Conservation (phyloP, 1,140 invertebrate species). For the Drosophila athabasca region DNA sequence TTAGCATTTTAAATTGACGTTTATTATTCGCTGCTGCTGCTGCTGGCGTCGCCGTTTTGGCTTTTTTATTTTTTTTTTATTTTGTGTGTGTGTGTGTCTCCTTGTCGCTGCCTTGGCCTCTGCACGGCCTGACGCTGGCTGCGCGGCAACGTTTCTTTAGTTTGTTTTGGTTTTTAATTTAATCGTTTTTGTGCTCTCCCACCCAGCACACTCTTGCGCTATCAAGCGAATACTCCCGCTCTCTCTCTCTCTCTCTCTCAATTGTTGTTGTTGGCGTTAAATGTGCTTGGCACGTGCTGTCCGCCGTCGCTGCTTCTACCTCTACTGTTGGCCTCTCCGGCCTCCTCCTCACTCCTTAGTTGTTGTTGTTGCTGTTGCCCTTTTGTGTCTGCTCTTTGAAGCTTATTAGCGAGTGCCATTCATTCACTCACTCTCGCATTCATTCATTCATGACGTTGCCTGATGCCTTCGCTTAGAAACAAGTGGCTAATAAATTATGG, state of each 20-base stretch:
- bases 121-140: conserved; percentile 19
- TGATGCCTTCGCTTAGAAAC: conserved; percentile 68
- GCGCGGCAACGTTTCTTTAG: conserved; percentile 69
- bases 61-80: conserved; percentile 47
- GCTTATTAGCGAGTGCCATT: conserved; percentile 79
- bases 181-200: conserved; percentile 71
- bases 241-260: conserved; percentile 30
- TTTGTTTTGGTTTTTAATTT: conserved; percentile 82
- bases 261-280: conserved; percentile 74
- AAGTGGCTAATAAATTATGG: conserved; percentile 81
- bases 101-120: conserved; percentile 29
- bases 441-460: conserved; percentile 61
- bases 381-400: conserved; percentile 78
- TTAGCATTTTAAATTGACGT: conserved; percentile 82
- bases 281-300: conserved; percentile 78
- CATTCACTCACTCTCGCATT: conserved; percentile 41
- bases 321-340: conserved; percentile 35
- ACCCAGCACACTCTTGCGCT: too few species aligned
- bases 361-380: conserved; percentile 54
- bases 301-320: conserved; percentile 10
- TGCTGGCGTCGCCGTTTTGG: conserved; percentile 23
- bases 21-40: conserved; percentile 69
- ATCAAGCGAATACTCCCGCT: neutral
- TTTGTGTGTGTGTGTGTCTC: conserved; percentile 51
- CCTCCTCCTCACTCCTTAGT: conserved; percentile 42